Evolutionary conservation across 2,888 invertebrate genomes (phyloP), one percentile per base, ranked within the genome.

Genomic region (Diabrotica balteata): DNA sequence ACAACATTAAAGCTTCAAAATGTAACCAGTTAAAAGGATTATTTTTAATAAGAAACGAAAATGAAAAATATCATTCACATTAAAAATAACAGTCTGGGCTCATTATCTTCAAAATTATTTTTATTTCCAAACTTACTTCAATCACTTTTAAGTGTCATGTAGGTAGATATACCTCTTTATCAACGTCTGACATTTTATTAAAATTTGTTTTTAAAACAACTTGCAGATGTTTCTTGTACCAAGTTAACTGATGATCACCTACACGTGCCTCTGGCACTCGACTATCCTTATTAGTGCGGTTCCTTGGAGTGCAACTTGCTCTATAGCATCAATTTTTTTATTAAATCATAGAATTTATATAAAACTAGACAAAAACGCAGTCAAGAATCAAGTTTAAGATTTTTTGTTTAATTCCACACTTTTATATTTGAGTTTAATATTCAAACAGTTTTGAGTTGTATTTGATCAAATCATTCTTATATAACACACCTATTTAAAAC

Each of bases 141-240:
- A 49, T 52, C 52, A 44, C 11, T 46, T 44, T 58, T n/a, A 44
- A 58, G 57, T 58, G 57, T 58, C 57, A 58, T 44, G 57, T 57
- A 57, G 57, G 45, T 58, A 58, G 11, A 58, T 7, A 9, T 52
- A 8, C 46, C 17, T 58, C n/a, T 58, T 58, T 46, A 46, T 46
- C 46, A 46, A 46, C 8, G 8, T 46, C 46, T 46, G 46, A 46
- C 46, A 46, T 46, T 46, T 8, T 46, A 46, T 9, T 10, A 10
- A 46, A 9, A 46, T 46, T 46, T 46, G 8, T 46, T 46, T 46
- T 46, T 46, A 46, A 46, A 46, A 46, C 46, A 46, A 46, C 46
- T 8, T 10, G 10, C 46, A 46, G 8, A 46, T 46, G 46, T 46
- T 46, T 10, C 8, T 46, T 46, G 10, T 10, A 46, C 8, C 8